These are phyloP conservation scores for Glyptemys insculpta DNA, from an alignment of 2,797 vertebrate genomes.

Conservation along the genomic window DNA sequence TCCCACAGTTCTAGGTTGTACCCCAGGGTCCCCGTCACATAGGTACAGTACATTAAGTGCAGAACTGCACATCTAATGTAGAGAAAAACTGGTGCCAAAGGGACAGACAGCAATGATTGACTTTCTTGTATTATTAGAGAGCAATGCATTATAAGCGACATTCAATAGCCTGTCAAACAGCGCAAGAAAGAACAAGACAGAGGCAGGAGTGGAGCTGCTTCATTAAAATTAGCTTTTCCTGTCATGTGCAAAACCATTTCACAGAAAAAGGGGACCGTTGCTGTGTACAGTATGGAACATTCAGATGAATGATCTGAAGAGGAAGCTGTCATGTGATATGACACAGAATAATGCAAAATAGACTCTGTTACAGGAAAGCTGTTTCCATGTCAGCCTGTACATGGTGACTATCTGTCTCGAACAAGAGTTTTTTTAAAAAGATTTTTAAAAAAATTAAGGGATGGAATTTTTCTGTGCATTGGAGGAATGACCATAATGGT, in stretches of 20 bases:
- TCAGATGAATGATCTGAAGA: conserved; percentile 32
- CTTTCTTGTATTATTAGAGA: conserved; percentile 20
- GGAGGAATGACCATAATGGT: conserved; percentile 29
- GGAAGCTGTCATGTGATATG: conserved; percentile 54
- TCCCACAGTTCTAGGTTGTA: too few relatives aligned
- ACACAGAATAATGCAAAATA: conserved; percentile 50
- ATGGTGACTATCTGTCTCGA: conserved; percentile 53
- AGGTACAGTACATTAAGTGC: too few relatives aligned
- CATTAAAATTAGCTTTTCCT: conserved; percentile 47
- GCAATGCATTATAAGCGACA: background rate
- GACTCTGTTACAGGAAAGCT: conserved; percentile 52
- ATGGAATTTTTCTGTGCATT: conserved; percentile 41
- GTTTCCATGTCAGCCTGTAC: conserved; percentile 47
- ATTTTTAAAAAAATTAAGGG: conserved; percentile 49
- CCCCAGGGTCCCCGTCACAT: too few relatives aligned
- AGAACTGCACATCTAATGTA: background rate
- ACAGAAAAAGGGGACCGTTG: fast-evolving
- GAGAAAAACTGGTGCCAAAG: background rate
- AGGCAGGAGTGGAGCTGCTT: background rate
- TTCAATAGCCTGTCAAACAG: conserved; percentile 24
- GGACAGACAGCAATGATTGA: background rate
- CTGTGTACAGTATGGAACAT: conserved; percentile 1
- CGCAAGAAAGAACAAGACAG: background rate
- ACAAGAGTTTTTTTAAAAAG: conserved; percentile 53
- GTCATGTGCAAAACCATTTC: conserved; percentile 1